phyloP scores from a whole-genome alignment of 2,113 vertebrate species.

The Speoplatyrhinus poulsoni region DNA sequence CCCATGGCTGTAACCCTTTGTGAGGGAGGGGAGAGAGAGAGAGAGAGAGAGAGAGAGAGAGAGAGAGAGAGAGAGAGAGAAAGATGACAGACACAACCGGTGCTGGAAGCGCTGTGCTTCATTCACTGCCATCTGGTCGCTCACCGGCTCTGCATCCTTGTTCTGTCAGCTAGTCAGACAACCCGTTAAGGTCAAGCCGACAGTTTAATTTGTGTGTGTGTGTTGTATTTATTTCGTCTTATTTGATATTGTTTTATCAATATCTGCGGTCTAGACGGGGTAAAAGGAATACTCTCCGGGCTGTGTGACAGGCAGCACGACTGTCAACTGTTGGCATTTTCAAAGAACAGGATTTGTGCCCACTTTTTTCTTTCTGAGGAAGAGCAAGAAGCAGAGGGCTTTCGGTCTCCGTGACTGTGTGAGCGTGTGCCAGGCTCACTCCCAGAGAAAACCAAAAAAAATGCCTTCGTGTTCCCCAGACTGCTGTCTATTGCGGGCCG shows the following conservation, averaged over 20 bases:
- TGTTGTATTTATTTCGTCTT: neutral
- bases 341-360: slow-evolving; percentile 26
- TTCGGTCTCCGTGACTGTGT: slow-evolving; percentile 42
- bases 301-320: slow-evolving; percentile 53
- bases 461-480: slow-evolving; percentile 91
- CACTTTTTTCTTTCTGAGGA: slow-evolving; percentile 39
- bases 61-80: slow-evolving; percentile 36
- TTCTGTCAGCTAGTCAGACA: slow-evolving; percentile 34
- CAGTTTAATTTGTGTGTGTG: slow-evolving; percentile 16
- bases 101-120: slow-evolving; percentile 56
- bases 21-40: slow-evolving; percentile 55
- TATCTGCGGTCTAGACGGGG: slow-evolving; percentile 36
- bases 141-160: slow-evolving; percentile 32
- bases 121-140: slow-evolving; percentile 59
- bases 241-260: neutral
- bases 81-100: slow-evolving; percentile 71
- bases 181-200: slow-evolving; percentile 38
- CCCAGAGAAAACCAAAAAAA: slow-evolving; percentile 65
- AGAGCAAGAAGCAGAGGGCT: slow-evolving; percentile 27
- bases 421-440: slow-evolving; percentile 54
- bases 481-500: slow-evolving; percentile 87
- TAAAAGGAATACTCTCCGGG: slow-evolving; percentile 37
- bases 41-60: slow-evolving; percentile 29
- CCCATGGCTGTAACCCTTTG: slow-evolving; percentile 73
- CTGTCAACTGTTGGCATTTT: slow-evolving; percentile 48